Base-by-base conservation (phyloP, 2,888 invertebrate genomes). In the Stictocephala bisonia region DNA sequence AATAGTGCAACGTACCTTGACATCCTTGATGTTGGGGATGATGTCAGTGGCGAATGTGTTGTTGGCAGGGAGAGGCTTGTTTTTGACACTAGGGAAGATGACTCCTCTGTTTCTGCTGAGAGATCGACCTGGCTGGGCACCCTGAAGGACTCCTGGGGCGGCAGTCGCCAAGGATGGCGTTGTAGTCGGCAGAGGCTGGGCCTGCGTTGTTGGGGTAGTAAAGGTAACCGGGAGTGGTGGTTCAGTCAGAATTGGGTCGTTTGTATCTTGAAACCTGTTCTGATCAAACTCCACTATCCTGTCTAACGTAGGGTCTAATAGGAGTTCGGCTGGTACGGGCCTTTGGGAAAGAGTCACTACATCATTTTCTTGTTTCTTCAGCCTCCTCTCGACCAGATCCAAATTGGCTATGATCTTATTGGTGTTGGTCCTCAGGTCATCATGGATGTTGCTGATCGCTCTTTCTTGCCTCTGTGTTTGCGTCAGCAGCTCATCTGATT, bases 61-160 rank as follows among this genome's bases (percentile, higher is more conserved):
- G 85, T 94, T 94, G 71, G 92, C 91, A 75, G 92, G 90, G 77
- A 93, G 90, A 22, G 95, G 95, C 80, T 95, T 95, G 84, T 95
- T 95, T 85, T 95, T 95, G 67, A 95, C 93, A 83, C 94, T 94
- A 9, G 95, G 95, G 85, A 95, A 95, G 83, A 95, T 95, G 80
- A 95, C 90, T 74, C 93, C 93, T 41, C 93, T 92, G 84, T 93
- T 94, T 77, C 93, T 88, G 3, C 84, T 80, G 29, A 72, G 66
- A 35, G 50, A 44, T 48, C 73, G 29, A n/a, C 71, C 70, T 11
- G 69, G 48, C 4, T 35, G 51, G 3, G 41, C 27, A 13, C 50
- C 60, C 31, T 51, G 64, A 35, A 41, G 15, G 6, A 15, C n/a
- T 29, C 56, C 72, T 11, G 67, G 26, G 35, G 50, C 50, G 13